Base-by-base conservation (phyloP, 2,888 invertebrate genomes). In the Barypeithes pellucidus region DNA sequence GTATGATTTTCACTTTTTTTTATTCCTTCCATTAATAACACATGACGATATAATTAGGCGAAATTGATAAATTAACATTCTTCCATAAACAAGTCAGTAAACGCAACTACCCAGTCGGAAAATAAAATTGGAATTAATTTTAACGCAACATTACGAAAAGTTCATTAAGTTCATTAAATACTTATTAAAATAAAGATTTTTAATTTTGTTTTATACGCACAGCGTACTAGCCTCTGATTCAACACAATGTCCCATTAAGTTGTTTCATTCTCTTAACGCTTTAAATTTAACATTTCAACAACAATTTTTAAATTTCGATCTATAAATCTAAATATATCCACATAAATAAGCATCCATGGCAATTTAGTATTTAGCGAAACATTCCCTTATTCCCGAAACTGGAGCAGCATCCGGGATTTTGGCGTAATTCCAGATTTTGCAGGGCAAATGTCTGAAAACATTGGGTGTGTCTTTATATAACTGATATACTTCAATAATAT, bases 391-490 rank as follows among this genome's bases (percentile, higher is more conserved):
- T 67, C 16, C 36, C 50, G 70, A 73, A 73, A 70, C 66, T 50
- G 60, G 66, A 70, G 50, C 45, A 57, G 45, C 63, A 52, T 69
- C 73, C 73, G 70, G 73, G 73, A 69, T 69, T 73, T 69, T 73
- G 73, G 73, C 73, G 29, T 33, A 39, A 41, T 59, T 73, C 70
- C 73, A 73, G 73, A 66, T 68, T 66, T 70, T 52, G 62, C 68
- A 59, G 69, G 73, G 36, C 69, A 39, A 73, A 69, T 63, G 59
- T 70, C 62, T 62, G 63, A 62, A 67, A 69, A 69, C 60, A 52
- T 60, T 52, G 73, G 73, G 69, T 39, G 73, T 69, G 70, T 61
- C 57, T 50, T 50, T 36, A 29, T 18, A 36, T 9, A 11, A 33
- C 14, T 9, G 11, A 57, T 16, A 33, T 33, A n/a, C 36, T 11